Evolutionary conservation across 2,888 invertebrate species (phyloP).

Genomic region (Euproctis similis): DNA sequence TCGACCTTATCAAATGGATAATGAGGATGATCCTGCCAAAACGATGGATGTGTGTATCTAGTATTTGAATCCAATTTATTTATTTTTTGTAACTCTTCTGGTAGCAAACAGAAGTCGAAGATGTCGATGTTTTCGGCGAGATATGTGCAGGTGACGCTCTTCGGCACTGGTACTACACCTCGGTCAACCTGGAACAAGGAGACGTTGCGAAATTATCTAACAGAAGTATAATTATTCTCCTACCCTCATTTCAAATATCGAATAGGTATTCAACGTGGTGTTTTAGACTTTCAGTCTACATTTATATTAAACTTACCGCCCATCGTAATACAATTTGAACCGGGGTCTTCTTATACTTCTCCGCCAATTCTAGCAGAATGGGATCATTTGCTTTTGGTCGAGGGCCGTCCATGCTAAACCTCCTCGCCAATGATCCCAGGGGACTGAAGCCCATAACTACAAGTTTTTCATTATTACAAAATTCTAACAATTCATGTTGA

Average conservation of each 20-base stretch:
- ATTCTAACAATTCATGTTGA: constrained; percentile 77
- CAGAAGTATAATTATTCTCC: too few species aligned
- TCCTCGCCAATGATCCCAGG: constrained; percentile 74
- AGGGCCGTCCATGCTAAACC: constrained; percentile 48
- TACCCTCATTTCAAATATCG: too few species aligned
- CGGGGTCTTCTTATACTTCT: constrained; percentile 78
- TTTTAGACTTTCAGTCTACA: too few species aligned
- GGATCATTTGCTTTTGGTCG: constrained; percentile 72
- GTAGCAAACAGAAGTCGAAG: constrained; percentile 50
- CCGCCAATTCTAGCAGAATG: constrained; percentile 68
- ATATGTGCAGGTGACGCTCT: constrained; percentile 40
- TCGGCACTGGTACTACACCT: constrained; percentile 52
- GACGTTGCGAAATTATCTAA: too few species aligned
- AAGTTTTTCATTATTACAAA: constrained; percentile 75
- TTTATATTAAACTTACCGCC: constrained; percentile 73
- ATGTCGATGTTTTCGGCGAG: constrained; percentile 51
- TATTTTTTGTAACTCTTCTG: constrained; percentile 41
- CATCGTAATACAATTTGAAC: constrained; percentile 80
- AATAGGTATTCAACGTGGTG: too few species aligned
- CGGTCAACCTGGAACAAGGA: constrained; percentile 49
- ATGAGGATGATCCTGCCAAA: constrained; percentile 57
- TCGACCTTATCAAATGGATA: constrained; percentile 58
- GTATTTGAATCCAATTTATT: constrained; percentile 31
- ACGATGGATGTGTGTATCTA: constrained; percentile 48
- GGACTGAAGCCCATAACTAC: constrained; percentile 81